Base-by-base conservation (phyloP, 2,113 vertebrate species). In the Tympanuchus pallidicinctus region DNA sequence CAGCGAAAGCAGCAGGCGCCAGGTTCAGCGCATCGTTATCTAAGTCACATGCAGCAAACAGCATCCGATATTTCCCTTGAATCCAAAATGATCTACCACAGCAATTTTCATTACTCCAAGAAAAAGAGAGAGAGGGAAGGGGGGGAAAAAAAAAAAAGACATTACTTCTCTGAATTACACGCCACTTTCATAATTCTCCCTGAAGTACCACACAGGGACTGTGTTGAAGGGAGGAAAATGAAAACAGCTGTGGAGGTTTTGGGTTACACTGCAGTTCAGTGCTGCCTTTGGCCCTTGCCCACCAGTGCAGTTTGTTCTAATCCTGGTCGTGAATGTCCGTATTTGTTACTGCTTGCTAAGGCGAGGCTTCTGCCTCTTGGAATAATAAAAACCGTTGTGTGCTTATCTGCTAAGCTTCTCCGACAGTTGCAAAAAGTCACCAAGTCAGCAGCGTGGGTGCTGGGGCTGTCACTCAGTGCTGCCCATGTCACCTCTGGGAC, bases 171-270 rank as follows among this genome's bases (percentile, higher is more conserved):
- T 97, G 96, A 97, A 97, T 97, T 97, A 97, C 95, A 92, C 92
- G 61, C 95, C 95, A 95, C 97, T 97, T 90, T 86, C 95, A 97
- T 97, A 96, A 93, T 97, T 95, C 95, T 97, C 96, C 95, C 95
- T 96, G 97, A 97, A 97, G 97, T 97, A 93, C 97, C 97, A 97
- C 97, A 97, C 97, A 97, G 97, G 96, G 96, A 97, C 97, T 97
- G 97, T 95, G 96, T 97, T 97, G 96, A 97, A 97, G 97, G 97
- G 96, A 94, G 97, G 97, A 98, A 98, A 98, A 98, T 98, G 97
- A 97, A 98, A 98, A 98, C 98, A 98, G 97, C 97, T 98, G 98
- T 96, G 77, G 96, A 97, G 97, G 98, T 98, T 98, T 98, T 97
- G 96, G 96, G 97, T 98, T 98, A 98, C 98, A 95, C 92, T 97